Percentiles rank a stretch among this genome's conserved stretches.
phyloP scores from a whole-genome alignment of 2,888 invertebrate species.

The Synergus laeviventris region DNA sequence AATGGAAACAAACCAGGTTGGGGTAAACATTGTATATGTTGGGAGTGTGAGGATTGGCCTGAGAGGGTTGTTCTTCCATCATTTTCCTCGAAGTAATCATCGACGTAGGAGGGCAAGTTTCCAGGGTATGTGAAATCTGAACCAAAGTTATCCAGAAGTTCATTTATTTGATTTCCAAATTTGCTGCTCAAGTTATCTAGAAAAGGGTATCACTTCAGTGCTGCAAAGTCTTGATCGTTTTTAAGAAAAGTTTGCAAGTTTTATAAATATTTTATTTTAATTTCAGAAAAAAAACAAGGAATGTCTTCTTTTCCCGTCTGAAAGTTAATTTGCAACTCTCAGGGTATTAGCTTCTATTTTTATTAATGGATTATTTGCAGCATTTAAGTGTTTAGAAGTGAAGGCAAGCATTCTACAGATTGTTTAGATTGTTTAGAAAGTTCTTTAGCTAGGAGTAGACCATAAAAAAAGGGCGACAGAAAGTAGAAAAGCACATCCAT shows the following conservation, averaged over 20 bases:
- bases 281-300: slow-evolving; percentile 34
- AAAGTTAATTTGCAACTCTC: slow-evolving; percentile 13
- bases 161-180: slow-evolving; percentile 83
- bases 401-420: slow-evolving; percentile 4
- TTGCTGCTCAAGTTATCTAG: slow-evolving; percentile 85
- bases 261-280: neutral
- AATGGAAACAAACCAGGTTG: slow-evolving; percentile 81
- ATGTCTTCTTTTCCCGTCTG: slow-evolving; percentile 41
- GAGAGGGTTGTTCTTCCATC: slow-evolving; percentile 72
- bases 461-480: neutral
- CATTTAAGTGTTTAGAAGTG: slow-evolving; percentile 50
- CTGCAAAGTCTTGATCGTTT: slow-evolving; percentile 47
- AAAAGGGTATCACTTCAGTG: slow-evolving; percentile 63
- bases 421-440: neutral
- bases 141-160: slow-evolving; percentile 84
- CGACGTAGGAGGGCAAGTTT: slow-evolving; percentile 83
- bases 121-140: slow-evolving; percentile 84
- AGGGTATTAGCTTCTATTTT: slow-evolving; percentile 32
- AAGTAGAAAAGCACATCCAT: slow-evolving; percentile 34
- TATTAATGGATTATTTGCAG: slow-evolving; percentile 43
- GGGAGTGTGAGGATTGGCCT: slow-evolving; percentile 67
- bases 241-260: neutral
- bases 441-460: neutral
- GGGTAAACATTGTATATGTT: slow-evolving; percentile 85
- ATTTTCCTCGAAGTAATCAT: slow-evolving; percentile 85